Percentiles rank a stretch among this genome's conserved stretches.
Conservation (phyloP, 2,888 invertebrate genomes). For the Lasioglossum marginatum region DNA sequence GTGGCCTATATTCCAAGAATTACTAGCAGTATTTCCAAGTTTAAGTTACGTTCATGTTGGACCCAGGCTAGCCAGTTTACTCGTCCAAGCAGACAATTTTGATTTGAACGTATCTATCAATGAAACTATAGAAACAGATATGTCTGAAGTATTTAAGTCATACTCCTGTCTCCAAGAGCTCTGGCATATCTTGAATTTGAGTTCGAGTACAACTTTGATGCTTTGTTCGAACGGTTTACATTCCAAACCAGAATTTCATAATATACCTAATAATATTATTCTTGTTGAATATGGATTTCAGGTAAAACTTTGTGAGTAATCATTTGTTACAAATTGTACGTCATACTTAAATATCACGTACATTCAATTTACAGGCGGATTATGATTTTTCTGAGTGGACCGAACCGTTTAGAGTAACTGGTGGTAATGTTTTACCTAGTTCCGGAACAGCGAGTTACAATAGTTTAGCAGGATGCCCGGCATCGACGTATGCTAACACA, state of each 20-base stretch:
- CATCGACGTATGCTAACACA: slow-evolving; percentile 86
- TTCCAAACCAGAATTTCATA: slow-evolving; percentile 82
- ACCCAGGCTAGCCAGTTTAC: slow-evolving; percentile 86
- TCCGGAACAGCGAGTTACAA: slow-evolving; percentile 88
- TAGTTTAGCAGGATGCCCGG: slow-evolving; percentile 87
- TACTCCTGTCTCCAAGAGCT: slow-evolving; percentile 83
- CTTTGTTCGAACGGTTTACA: slow-evolving; percentile 85
- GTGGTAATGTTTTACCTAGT: slow-evolving; percentile 85
- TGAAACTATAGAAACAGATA: slow-evolving; percentile 83
- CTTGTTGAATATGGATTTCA: slow-evolving; percentile 87
- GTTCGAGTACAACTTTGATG: slow-evolving; percentile 83
- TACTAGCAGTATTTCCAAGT: slow-evolving; percentile 86
- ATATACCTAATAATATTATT: slow-evolving; percentile 86
- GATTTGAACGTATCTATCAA: slow-evolving; percentile 80
- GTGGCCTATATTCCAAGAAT: slow-evolving; percentile 86
- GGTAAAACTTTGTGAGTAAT: slow-evolving; percentile 78
- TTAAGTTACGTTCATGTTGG: slow-evolving; percentile 86
- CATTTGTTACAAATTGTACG: neutral
- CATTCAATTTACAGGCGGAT: slow-evolving; percentile 83
- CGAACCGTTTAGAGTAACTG: slow-evolving; percentile 84
- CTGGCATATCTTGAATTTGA: slow-evolving; percentile 85
- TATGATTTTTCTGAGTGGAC: slow-evolving; percentile 86
- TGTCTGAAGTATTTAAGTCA: slow-evolving; percentile 82
- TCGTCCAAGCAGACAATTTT: slow-evolving; percentile 84
- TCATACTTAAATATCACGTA: neutral